Evolutionary conservation across 2,797 vertebrate genomes (phyloP).

Genomic region (Acanthornis magna): DNA sequence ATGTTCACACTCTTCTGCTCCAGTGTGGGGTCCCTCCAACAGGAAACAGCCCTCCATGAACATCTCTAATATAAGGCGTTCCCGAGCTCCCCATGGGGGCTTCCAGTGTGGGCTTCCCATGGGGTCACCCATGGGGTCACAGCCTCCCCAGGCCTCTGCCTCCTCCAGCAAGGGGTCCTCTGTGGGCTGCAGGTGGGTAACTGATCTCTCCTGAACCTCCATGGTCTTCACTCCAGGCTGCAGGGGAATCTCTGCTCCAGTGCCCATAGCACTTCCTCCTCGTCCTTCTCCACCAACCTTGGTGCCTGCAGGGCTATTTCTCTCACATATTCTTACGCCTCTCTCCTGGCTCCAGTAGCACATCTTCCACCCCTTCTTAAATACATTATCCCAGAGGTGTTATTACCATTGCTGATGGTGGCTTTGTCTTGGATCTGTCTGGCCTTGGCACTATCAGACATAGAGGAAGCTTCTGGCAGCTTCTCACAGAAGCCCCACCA

Average conservation of each 20-base stretch:
- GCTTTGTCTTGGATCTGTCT: not conserved
- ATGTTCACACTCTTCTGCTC: not conserved
- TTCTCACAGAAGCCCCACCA: not conserved
- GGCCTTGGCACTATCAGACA: not conserved
- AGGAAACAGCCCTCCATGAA: not conserved
- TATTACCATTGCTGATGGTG: not conserved
- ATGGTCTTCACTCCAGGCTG: not conserved
- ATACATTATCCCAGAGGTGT: not conserved
- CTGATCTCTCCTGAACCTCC: not conserved
- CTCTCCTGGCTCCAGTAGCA: not conserved
- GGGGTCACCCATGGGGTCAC: not conserved
- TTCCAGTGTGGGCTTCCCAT: not conserved
- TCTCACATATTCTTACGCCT: not conserved
- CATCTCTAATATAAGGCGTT: fast-evolving
- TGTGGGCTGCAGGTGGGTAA: not conserved
- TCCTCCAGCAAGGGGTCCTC: not conserved
- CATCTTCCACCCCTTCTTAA: not conserved
- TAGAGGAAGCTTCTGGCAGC: not conserved
- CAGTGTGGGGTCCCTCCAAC: not conserved
- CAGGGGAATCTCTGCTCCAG: not conserved
- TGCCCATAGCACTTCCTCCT: not conserved
- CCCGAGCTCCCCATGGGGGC: not conserved
- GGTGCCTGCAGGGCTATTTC: not conserved
- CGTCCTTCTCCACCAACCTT: not conserved
- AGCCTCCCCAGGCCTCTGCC: not conserved